These are phyloP conservation scores for Harpagifer antarcticus DNA, from an alignment of 2,797 vertebrate species.

Conservation along the genomic window DNA sequence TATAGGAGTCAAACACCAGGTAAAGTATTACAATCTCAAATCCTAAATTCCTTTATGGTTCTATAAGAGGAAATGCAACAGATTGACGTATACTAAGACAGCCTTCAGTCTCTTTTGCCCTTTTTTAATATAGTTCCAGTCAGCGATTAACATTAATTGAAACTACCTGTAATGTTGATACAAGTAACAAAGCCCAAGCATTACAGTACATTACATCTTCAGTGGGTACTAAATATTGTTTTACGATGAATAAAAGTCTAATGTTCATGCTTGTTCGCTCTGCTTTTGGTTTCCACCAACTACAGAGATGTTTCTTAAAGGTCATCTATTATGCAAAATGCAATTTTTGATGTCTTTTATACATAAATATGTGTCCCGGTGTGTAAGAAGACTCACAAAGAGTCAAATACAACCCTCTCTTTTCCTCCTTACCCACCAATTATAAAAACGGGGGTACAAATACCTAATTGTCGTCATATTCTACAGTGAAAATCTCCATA, in stretches of 20 bases:
- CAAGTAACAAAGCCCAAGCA: neutral
- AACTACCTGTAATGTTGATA: neutral
- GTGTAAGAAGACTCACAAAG: no score
- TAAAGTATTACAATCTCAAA: constrained; percentile 12
- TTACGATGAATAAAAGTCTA: neutral
- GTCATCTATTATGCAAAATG: no score
- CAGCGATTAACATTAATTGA: neutral
- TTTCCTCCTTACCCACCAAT: no score
- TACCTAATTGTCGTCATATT: no score
- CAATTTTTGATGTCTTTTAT: no score
- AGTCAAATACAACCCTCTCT: no score
- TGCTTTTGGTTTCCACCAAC: no score
- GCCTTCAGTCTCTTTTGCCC: neutral
- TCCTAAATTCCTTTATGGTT: neutral
- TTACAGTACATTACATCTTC: neutral
- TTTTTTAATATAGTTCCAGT: neutral
- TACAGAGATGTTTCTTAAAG: no score
- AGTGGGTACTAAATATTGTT: neutral
- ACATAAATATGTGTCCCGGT: no score
- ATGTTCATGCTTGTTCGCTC: neutral
- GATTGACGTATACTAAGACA: neutral
- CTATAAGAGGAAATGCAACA: neutral
- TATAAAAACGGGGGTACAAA: no score
- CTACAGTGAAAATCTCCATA: neutral
- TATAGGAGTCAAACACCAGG: constrained; percentile 5